A percentile compares a stretch with the other conserved stretches of the same genome.
phyloP scores from a whole-genome alignment of 1,140 invertebrate genomes.

The Drosophila setifemur region DNA sequence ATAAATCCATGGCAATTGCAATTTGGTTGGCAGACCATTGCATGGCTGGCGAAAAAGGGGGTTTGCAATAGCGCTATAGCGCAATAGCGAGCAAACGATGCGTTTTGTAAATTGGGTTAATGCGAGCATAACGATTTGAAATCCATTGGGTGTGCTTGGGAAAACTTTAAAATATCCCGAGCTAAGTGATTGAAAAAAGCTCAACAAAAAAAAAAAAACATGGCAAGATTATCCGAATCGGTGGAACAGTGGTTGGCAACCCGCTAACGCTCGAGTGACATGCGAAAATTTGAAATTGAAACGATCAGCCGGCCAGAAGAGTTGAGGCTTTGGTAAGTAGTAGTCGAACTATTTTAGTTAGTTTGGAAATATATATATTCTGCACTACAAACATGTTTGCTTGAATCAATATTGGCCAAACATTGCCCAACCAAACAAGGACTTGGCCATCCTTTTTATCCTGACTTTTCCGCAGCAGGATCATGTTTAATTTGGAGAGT shows the following conservation, averaged over 20 bases:
- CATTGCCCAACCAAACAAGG: background rate
- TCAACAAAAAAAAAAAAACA: background rate
- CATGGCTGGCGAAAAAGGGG: background rate
- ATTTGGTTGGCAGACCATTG: background rate
- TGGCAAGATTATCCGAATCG: constrained; percentile 7
- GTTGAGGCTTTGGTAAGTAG: no score
- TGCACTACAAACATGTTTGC: constrained; percentile 25
- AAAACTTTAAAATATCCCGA: constrained; percentile 22
- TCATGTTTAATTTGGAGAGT: constrained; percentile 1
- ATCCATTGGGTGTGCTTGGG: constrained; percentile 16
- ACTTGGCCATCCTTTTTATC: no score
- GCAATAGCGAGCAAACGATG: constrained; percentile 7
- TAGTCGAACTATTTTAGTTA: background rate
- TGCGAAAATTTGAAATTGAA: background rate
- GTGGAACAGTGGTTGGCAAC: background rate
- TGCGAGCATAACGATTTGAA: constrained; percentile 35
- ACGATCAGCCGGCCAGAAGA: no score
- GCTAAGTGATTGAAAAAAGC: constrained; percentile 22
- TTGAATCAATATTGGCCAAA: constrained; percentile 55
- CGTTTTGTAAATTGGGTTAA: constrained; percentile 40
- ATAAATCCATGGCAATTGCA: constrained; percentile 43
- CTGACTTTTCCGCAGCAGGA: no score
- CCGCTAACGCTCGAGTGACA: no score
- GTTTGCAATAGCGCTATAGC: background rate
- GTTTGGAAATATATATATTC: no score